A percentile compares a stretch with the other conserved stretches of the same genome.
These are phyloP conservation scores for Drosophila affinis DNA, from an alignment of 2,888 invertebrate genomes.

Conservation along the genomic window DNA sequence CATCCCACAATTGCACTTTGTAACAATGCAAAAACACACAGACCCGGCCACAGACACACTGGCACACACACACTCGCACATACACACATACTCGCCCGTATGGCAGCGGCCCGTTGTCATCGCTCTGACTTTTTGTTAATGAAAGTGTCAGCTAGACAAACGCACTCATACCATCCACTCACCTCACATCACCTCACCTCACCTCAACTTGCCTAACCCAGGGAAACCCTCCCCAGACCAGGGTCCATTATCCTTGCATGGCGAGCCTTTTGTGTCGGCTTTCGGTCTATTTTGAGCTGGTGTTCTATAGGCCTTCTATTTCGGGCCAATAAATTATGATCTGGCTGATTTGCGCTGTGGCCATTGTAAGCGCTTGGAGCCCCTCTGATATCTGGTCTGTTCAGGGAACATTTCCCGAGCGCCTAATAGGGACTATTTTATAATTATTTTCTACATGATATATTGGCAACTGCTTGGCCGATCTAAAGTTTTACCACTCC, in stretches of 20 bases:
- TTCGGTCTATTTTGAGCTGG: neutral
- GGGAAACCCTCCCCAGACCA: constrained; percentile 3
- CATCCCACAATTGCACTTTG: constrained; percentile 60
- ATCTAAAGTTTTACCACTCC: too few relatives aligned
- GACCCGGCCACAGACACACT: constrained; percentile 32
- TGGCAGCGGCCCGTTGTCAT: constrained; percentile 58
- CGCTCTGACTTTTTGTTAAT: constrained; percentile 79
- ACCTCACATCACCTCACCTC: constrained; percentile 3
- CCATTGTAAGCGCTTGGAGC: constrained; percentile 31
- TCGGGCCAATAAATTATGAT: constrained; percentile 79
- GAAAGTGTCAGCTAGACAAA: constrained; percentile 81
- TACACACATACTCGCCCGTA: constrained; percentile 8
- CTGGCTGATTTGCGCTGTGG: constrained; percentile 68
- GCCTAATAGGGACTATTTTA: constrained; percentile 21
- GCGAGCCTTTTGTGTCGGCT: constrained; percentile 14
- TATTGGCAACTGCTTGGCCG: neutral
- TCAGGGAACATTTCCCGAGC: constrained; percentile 12
- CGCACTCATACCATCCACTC: constrained; percentile 53
- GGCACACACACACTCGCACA: constrained; percentile 18
- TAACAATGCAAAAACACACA: constrained; percentile 68
- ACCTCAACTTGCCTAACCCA: constrained; percentile 22
- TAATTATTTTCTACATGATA: constrained; percentile 31
- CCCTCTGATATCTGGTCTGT: constrained; percentile 22
- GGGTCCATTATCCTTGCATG: neutral
- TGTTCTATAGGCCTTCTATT: constrained; percentile 52